phyloP scores from a whole-genome alignment of 2,113 vertebrate species.

The Pagrus major region DNA sequence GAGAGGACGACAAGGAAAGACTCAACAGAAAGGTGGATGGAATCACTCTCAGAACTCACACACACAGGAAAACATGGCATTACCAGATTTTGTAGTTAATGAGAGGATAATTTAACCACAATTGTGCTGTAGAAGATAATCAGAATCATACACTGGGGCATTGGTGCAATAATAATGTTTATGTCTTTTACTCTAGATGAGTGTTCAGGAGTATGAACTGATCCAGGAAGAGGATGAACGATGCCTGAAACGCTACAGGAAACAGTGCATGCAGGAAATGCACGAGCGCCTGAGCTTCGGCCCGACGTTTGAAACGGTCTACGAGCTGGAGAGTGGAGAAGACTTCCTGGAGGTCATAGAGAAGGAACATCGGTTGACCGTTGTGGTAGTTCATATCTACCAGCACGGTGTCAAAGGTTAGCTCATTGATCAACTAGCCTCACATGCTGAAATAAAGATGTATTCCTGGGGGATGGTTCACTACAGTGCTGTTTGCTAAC shows the following conservation, averaged over 20 bases:
- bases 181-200: conserved; percentile 80
- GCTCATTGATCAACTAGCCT: background rate
- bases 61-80: background rate
- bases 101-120: background rate
- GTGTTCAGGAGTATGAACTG: conserved; percentile 92
- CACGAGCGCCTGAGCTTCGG: conserved; percentile 94
- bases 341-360: conserved; percentile 93
- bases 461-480: background rate
- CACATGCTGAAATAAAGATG: background rate
- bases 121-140: background rate
- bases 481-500: background rate
- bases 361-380: conserved; percentile 89
- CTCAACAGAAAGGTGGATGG: conserved; percentile 88
- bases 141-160: background rate
- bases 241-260: conserved; percentile 90
- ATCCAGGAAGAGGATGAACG: conserved; percentile 91
- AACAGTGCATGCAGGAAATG: conserved; percentile 96
- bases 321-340: conserved; percentile 90
- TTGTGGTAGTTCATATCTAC: conserved; percentile 92
- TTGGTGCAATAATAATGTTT: background rate
- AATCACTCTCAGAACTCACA: conserved; percentile 7
- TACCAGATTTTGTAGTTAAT: background rate
- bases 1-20: conserved; percentile 87
- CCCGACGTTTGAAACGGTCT: conserved; percentile 88
- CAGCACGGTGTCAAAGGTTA: conserved; percentile 86